Base-by-base conservation (phyloP, 2,888 invertebrate genomes). In the Hyposoter dolosus region DNA sequence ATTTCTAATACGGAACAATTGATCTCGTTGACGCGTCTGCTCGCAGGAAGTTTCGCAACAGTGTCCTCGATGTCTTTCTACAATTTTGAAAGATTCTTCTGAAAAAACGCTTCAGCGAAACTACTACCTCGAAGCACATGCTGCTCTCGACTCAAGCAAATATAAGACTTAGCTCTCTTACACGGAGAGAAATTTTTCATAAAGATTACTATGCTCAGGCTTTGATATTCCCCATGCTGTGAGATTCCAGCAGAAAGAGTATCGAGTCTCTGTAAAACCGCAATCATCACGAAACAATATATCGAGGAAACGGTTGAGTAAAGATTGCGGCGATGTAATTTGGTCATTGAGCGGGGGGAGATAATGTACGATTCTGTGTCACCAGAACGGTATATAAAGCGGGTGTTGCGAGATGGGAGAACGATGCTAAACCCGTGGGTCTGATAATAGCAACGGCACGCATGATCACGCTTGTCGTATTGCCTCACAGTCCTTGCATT, bases 391-490 rank as follows among this genome's bases (percentile, higher is more conserved):
- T 40, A n/a, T n/a, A n/a, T n/a, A 23, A 19, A 56, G 56, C 19
- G 66, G 23, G 43, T 53, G 78, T 19, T 65, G 43, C 66, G 71
- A 60, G 60, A 66, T 19, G 23, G 28, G 43, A 79, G 81, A 75
- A 69, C 40, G 80, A 32, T 78, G 82, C 63, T 65, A 68, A 60
- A 45, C 74, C 53, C 53, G 69, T 40, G 74, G 65, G 69, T 81
- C 72, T 50, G 85, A 77, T 84, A 80, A 82, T 85, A 85, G 77
- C 82, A 75, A 82, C 74, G 71, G 87, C 84, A 87, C 84, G 85
- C 87, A 85, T 85, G 87, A 88, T 87, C 84, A 87, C 85, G 85
- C 68, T 77, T 80, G 85, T 84, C 87, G 79, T 76, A 88, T 88
- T 85, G 78, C 82, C 66, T 75, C 75, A 56, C n/a, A 50, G 76